A percentile compares a stretch with the other conserved stretches of the same genome.
These are phyloP conservation scores for Neoaliturus tenellus DNA, from an alignment of 2,888 invertebrate species.

Conservation along the genomic window DNA sequence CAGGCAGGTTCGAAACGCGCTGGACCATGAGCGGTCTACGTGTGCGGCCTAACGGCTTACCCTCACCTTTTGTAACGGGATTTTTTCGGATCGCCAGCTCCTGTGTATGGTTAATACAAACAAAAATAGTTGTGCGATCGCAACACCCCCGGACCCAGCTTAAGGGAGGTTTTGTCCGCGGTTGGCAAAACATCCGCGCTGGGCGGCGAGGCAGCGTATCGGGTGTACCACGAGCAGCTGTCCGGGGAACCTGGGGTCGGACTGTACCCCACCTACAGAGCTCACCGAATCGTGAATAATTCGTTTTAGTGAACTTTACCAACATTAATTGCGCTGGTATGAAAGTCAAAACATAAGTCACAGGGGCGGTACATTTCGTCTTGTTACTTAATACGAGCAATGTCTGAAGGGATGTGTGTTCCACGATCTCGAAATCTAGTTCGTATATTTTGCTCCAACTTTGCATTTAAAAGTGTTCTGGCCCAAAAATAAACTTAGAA, in stretches of 20 bases:
- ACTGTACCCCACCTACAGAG: too few relatives aligned
- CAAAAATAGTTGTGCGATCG: conserved; percentile 36
- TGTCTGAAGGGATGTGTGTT: too few relatives aligned
- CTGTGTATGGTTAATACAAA: conserved; percentile 37
- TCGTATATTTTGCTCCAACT: too few relatives aligned
- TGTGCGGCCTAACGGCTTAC: conserved; percentile 46
- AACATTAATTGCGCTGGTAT: too few relatives aligned
- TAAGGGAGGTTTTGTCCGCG: conserved; percentile 5
- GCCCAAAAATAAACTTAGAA: too few relatives aligned
- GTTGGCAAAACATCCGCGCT: conserved; percentile 9
- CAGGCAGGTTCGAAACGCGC: conserved; percentile 9
- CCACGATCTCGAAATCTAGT: too few relatives aligned
- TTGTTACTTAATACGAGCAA: too few relatives aligned
- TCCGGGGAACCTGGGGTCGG: not conserved
- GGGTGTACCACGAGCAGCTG: not conserved
- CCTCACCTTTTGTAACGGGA: conserved; percentile 38
- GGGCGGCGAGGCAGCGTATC: not conserved
- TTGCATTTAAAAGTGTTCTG: too few relatives aligned
- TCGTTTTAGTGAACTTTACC: too few relatives aligned
- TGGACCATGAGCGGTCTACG: conserved; percentile 13
- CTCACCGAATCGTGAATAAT: too few relatives aligned
- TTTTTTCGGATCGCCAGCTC: conserved; percentile 43
- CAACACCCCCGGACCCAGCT: conserved; percentile 28
- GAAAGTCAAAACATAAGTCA: too few relatives aligned
- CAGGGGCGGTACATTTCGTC: too few relatives aligned